These are phyloP conservation scores for Galeruca laticollis DNA, from an alignment of 2,888 invertebrate species.

Conservation along the genomic window DNA sequence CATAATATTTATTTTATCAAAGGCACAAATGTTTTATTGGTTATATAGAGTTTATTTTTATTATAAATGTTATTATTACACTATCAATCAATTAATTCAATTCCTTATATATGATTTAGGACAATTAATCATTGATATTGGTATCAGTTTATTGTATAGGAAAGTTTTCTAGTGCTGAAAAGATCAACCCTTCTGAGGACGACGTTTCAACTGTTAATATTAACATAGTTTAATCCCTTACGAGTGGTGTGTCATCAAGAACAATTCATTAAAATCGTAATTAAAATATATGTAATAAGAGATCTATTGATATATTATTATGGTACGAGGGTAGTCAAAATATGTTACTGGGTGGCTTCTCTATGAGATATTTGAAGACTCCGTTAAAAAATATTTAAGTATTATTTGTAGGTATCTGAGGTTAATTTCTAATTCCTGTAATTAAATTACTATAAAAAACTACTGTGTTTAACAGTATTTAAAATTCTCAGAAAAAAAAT, in stretches of 20 bases:
- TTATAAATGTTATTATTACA: too few species aligned
- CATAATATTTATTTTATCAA: background rate
- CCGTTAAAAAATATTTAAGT: too few species aligned
- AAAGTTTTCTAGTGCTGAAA: background rate
- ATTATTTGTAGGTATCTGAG: too few species aligned
- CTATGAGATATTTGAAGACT: too few species aligned
- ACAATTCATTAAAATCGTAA: constrained; percentile 10
- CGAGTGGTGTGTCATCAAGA: background rate
- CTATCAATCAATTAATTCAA: too few species aligned
- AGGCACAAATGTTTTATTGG: too few species aligned
- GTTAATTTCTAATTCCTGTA: too few species aligned
- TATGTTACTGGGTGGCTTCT: background rate
- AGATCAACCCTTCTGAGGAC: constrained; percentile 15
- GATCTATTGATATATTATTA: constrained; percentile 3
- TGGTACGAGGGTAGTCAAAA: background rate
- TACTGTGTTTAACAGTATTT: too few species aligned
- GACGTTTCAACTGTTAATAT: constrained; percentile 13
- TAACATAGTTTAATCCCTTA: constrained; percentile 20
- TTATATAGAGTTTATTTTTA: too few species aligned
- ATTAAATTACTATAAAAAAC: too few species aligned
- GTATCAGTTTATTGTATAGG: background rate
- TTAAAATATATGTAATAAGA: constrained; percentile 9
- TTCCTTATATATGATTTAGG: too few species aligned
- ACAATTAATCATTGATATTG: too few species aligned
- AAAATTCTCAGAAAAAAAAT: background rate